Conservation (phyloP, 2,888 invertebrate genomes). For the Tachina lurida region DNA sequence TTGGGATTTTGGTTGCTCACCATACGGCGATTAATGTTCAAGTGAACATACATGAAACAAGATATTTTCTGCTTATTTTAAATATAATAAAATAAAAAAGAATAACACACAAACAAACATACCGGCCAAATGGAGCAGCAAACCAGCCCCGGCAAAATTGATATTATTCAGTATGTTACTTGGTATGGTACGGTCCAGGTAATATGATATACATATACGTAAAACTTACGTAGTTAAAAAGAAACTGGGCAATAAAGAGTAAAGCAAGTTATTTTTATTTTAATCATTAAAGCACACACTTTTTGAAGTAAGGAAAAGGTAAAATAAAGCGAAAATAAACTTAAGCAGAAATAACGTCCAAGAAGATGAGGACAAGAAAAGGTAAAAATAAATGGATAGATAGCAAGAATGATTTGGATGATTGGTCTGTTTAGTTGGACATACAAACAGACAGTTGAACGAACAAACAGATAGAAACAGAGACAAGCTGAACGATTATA, state of each 20-base stretch:
- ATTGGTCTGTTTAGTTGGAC: conserved; percentile 63
- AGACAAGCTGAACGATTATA: conserved; percentile 59
- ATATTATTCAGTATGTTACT: not conserved
- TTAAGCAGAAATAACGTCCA: conserved; percentile 30
- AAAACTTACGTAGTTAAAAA: conserved; percentile 16
- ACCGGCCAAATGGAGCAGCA: conserved; percentile 38
- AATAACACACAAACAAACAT: conserved; percentile 28
- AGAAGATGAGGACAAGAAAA: conserved; percentile 42
- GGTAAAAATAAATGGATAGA: conserved; percentile 44
- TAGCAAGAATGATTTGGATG: conserved; percentile 63
- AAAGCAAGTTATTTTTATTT: conserved; percentile 61
- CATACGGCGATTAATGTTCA: conserved; percentile 48
- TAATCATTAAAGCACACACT: not conserved
- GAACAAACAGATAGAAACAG: conserved; percentile 55
- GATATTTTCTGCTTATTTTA: conserved; percentile 70
- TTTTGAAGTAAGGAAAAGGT: not conserved
- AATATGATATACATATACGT: conserved; percentile 2
- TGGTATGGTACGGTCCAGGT: conserved; percentile 35
- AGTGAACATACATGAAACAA: conserved; percentile 61
- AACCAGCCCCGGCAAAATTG: conserved; percentile 23
- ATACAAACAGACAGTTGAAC: conserved; percentile 55
- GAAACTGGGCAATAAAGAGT: conserved; percentile 32
- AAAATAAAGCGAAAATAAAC: conserved; percentile 19
- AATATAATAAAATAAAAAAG: conserved; percentile 61
- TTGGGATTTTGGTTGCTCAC: conserved; percentile 17